Evolutionary conservation across 2,797 vertebrate genomes (phyloP).

Genomic region (Danio aesculapii): DNA sequence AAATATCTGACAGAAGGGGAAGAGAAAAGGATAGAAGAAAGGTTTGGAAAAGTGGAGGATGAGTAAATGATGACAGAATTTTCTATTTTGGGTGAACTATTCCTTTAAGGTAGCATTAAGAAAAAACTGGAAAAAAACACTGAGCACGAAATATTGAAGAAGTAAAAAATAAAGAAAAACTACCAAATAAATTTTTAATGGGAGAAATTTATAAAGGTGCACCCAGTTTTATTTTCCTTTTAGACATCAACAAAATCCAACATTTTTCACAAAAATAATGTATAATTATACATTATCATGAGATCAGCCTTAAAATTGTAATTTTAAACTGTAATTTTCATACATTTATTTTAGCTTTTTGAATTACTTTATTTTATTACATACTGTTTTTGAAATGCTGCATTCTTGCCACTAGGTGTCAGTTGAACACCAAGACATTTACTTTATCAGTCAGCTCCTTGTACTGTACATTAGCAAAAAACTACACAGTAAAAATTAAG

Average conservation of each 20-base stretch:
- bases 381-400: background rate
- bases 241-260: background rate
- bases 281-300: background rate
- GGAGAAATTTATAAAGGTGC: background rate
- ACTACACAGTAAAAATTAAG: no score
- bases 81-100: no score
- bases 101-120: no score
- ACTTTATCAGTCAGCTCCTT: background rate
- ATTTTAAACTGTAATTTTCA: no score
- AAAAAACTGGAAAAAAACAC: background rate
- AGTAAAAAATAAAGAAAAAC: background rate
- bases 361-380: no score
- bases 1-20: no score
- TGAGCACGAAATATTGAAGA: no score
- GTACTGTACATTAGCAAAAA: no score
- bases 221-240: background rate
- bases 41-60: no score
- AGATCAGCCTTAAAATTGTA: background rate
- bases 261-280: background rate
- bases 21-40: no score
- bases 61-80: no score
- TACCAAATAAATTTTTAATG: background rate
- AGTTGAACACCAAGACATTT: background rate
- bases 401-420: conserved; percentile 2
- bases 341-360: no score